Conservation (phyloP, 2,797 vertebrate genomes). For the Borostomias antarcticus region DNA sequence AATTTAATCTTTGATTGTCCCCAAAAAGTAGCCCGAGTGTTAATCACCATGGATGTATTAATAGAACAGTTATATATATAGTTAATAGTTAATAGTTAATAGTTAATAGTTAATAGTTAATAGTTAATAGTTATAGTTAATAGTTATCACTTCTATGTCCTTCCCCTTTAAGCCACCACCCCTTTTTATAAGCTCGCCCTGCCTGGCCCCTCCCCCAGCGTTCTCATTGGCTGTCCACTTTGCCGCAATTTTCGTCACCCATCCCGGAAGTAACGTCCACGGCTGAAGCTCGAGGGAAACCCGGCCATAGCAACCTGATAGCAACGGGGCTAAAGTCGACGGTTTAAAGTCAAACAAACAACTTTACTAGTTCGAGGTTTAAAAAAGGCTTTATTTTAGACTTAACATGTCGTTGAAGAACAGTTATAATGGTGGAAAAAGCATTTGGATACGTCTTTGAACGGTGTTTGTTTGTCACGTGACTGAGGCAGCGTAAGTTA, state of each 20-base stretch:
- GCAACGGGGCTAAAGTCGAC: not conserved
- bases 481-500: no score
- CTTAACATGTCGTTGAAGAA: no score
- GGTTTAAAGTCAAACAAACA: no score
- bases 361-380: not conserved
- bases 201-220: not conserved
- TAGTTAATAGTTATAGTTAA: no score
- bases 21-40: no score
- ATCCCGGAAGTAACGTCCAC: slow-evolving; percentile 9
- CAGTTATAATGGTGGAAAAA: no score
- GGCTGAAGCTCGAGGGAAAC: not conserved
- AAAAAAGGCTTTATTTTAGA: not conserved
- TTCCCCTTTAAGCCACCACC: no score
- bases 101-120: no score
- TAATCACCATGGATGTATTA: not conserved
- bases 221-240: not conserved
- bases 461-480: no score
- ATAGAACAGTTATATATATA: not conserved
- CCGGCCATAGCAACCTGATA: not conserved
- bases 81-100: not conserved
- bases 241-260: slow-evolving; percentile 2
- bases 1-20: no score
- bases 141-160: no score
- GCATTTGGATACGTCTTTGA: no score
- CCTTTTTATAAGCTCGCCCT: not conserved